Evolutionary conservation across 2,888 invertebrate genomes (phyloP).

Genomic region (Conops quadrifasciatus): DNA sequence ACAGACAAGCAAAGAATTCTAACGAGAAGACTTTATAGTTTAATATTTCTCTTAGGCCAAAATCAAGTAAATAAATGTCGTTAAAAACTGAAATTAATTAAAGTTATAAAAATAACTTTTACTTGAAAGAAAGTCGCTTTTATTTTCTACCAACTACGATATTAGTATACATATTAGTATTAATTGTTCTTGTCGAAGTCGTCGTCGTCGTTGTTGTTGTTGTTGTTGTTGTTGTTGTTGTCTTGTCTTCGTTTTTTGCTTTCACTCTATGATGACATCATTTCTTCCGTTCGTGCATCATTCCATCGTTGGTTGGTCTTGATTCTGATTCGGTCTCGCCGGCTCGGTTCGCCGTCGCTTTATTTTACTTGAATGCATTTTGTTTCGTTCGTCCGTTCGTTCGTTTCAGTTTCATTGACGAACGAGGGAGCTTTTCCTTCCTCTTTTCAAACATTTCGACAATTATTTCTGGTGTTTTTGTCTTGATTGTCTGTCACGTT

Average conservation of each 20-base stretch:
- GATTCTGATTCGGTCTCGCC: background rate
- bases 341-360: background rate
- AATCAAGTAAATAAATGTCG: too few relatives aligned
- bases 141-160: constrained; percentile 1
- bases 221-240: background rate
- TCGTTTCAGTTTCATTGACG: background rate
- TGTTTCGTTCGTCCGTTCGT: background rate
- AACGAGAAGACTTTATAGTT: too few relatives aligned
- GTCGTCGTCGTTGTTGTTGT: background rate
- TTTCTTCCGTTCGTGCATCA: background rate
- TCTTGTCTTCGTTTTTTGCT: background rate
- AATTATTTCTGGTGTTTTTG: too few relatives aligned
- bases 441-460: background rate
- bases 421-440: background rate
- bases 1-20: too few relatives aligned
- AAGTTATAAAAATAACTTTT: constrained; percentile 21
- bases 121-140: constrained; percentile 25
- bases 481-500: too few relatives aligned
- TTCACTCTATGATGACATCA: background rate
- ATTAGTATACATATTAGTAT: background rate
- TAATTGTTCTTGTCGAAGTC: background rate
- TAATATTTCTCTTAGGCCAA: too few relatives aligned
- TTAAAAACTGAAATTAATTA: background rate
- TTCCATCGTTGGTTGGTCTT: background rate
- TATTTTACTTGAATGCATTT: too few relatives aligned